phyloP scores from a whole-genome alignment of 2,797 vertebrate genomes.

The Coccyzus lansbergi region DNA sequence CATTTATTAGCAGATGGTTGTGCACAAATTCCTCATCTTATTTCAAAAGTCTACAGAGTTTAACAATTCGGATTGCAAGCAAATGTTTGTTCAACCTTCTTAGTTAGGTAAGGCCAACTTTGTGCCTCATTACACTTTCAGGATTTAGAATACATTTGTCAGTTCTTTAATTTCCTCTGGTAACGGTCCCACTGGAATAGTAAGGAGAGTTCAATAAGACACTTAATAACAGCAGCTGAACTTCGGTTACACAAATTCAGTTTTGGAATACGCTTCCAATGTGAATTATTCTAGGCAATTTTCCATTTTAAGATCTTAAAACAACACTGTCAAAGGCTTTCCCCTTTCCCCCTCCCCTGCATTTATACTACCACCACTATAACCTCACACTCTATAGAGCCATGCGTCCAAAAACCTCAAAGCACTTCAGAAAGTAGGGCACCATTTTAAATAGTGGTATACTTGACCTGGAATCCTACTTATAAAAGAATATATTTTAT shows the following conservation, averaged over 20 bases:
- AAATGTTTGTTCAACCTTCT: slow-evolving; percentile 43
- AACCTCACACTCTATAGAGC: neutral
- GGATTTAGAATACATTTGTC: slow-evolving; percentile 38
- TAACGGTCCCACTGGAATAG: slow-evolving; percentile 25
- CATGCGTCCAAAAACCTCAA: neutral
- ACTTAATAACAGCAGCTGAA: slow-evolving; percentile 55
- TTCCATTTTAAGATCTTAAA: slow-evolving; percentile 2
- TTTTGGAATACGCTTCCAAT: slow-evolving; percentile 37
- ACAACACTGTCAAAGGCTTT: neutral
- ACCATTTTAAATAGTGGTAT: neutral
- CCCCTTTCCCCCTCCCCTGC: neutral
- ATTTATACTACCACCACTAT: neutral
- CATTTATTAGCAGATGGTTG: slow-evolving; percentile 66
- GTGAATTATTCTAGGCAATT: slow-evolving; percentile 12
- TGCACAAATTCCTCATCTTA: slow-evolving; percentile 60
- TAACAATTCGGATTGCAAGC: slow-evolving; percentile 59
- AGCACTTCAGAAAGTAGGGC: slow-evolving; percentile 39
- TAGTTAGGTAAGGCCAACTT: neutral
- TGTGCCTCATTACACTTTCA: slow-evolving; percentile 36
- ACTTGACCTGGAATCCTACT: neutral
- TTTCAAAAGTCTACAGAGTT: slow-evolving; percentile 60
- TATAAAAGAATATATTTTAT: neutral
- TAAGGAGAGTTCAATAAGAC: slow-evolving; percentile 48
- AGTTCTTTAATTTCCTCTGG: slow-evolving; percentile 42
- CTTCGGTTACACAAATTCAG: slow-evolving; percentile 20